Conservation (phyloP, 2,113 vertebrate species). For the Microcebus griseorufus region DNA sequence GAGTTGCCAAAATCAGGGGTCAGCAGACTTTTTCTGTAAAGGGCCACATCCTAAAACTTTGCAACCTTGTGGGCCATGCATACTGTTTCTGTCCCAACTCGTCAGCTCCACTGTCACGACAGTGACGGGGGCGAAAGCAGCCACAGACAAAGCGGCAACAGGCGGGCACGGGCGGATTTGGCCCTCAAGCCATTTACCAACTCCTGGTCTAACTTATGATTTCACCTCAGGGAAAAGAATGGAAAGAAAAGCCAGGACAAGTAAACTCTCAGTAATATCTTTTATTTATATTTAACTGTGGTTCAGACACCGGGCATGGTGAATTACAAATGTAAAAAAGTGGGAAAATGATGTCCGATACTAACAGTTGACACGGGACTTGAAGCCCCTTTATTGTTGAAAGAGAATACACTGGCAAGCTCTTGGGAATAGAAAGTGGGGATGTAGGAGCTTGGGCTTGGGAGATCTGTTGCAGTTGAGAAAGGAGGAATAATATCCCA, state of each 20-base stretch:
- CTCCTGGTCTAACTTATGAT: not conserved
- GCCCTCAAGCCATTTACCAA: not conserved
- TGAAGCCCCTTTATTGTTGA: not conserved
- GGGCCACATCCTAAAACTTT: not conserved
- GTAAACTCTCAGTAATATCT: not conserved
- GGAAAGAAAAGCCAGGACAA: not conserved
- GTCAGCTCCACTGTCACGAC: not conserved
- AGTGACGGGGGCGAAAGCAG: not conserved
- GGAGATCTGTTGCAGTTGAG: not conserved
- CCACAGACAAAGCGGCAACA: not conserved
- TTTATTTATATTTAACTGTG: not conserved
- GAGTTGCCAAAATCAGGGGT: not conserved
- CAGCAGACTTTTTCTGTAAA: not conserved
- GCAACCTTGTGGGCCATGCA: not conserved
- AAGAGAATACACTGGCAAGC: not conserved
- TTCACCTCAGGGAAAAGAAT: not conserved
- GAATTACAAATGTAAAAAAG: not conserved
- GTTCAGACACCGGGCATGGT: not conserved
- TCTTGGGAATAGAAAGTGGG: not conserved
- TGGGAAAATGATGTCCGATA: not conserved
- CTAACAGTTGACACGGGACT: not conserved
- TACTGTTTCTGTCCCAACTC: not conserved
- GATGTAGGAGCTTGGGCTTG: not conserved
- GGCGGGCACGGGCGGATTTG: not conserved
- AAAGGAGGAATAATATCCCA: not conserved